A percentile compares a stretch with the other conserved stretches of the same genome.
phyloP scores from a whole-genome alignment of 1,140 invertebrate genomes.

The Heliconius melpomene region DNA sequence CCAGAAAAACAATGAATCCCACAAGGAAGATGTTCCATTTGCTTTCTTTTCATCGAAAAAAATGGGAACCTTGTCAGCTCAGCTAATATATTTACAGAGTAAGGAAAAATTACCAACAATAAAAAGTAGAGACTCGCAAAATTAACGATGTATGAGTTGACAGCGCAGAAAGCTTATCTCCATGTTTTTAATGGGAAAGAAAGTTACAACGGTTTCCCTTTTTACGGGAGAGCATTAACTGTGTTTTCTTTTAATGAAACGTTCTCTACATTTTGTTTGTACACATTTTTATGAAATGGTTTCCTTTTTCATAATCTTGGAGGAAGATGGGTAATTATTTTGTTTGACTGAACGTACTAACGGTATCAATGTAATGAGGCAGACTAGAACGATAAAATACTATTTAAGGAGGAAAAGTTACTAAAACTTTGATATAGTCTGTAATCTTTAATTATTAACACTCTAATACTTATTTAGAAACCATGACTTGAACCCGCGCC shows the following conservation, averaged over 20 bases:
- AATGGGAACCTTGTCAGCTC: constrained; percentile 7
- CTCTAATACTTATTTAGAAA: too few species aligned
- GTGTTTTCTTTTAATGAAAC: constrained; percentile 70
- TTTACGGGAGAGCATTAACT: constrained; percentile 62
- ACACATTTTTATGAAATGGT: constrained; percentile 40
- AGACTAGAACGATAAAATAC: not conserved
- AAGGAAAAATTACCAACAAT: constrained; percentile 70
- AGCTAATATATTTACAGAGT: constrained; percentile 44
- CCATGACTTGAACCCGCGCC: too few species aligned
- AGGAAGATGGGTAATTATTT: constrained; percentile 30
- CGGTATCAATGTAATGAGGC: not conserved
- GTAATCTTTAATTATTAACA: too few species aligned
- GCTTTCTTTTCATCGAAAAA: not conserved
- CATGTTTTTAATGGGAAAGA: constrained; percentile 65
- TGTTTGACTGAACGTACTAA: constrained; percentile 26
- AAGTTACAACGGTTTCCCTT: constrained; percentile 62
- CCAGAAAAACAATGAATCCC: constrained; percentile 29
- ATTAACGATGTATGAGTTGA: constrained; percentile 78
- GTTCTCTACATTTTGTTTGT: constrained; percentile 49
- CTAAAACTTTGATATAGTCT: too few species aligned
- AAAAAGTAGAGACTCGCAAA: constrained; percentile 70
- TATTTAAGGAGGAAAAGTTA: too few species aligned
- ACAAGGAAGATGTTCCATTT: constrained; percentile 1
- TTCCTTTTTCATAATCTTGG: constrained; percentile 32
- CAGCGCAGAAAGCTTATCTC: constrained; percentile 71